Evolutionary conservation across 2,797 vertebrate genomes (phyloP).

Genomic region (Anguilla obscura): DNA sequence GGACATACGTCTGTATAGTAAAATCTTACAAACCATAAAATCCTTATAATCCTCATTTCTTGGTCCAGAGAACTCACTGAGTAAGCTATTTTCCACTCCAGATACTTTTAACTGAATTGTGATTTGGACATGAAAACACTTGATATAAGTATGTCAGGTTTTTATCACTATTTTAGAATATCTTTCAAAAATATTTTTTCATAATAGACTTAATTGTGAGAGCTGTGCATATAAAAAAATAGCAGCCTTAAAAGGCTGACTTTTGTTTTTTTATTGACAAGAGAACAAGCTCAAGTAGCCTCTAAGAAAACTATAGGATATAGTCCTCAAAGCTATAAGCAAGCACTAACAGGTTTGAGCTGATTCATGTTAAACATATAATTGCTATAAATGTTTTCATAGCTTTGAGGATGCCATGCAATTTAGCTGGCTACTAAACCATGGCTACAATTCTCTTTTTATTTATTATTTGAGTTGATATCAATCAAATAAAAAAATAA

Average conservation of each 20-base stretch:
- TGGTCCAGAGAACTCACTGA: background rate
- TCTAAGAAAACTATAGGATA: too few species aligned
- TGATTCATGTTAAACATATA: too few species aligned
- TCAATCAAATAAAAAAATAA: background rate
- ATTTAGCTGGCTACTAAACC: background rate
- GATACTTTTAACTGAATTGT: slow-evolving; percentile 10
- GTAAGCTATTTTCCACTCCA: slow-evolving; percentile 22
- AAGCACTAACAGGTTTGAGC: too few species aligned
- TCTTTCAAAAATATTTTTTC: background rate
- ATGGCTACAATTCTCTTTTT: background rate
- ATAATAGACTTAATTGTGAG: background rate
- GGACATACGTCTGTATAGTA: background rate
- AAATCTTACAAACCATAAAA: background rate
- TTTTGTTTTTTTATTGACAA: background rate
- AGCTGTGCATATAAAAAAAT: background rate
- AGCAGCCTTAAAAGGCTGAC: background rate
- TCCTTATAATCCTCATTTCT: background rate
- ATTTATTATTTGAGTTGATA: background rate
- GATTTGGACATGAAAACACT: background rate
- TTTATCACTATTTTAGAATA: background rate
- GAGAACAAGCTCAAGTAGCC: background rate
- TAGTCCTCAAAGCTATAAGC: too few species aligned
- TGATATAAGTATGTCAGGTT: background rate
- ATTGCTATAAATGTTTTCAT: too few species aligned
- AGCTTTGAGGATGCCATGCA: too few species aligned